Evolutionary conservation across 2,888 invertebrate genomes (phyloP), one percentile per base, ranked within the genome.

Genomic region (Hirudinaria manillensis): DNA sequence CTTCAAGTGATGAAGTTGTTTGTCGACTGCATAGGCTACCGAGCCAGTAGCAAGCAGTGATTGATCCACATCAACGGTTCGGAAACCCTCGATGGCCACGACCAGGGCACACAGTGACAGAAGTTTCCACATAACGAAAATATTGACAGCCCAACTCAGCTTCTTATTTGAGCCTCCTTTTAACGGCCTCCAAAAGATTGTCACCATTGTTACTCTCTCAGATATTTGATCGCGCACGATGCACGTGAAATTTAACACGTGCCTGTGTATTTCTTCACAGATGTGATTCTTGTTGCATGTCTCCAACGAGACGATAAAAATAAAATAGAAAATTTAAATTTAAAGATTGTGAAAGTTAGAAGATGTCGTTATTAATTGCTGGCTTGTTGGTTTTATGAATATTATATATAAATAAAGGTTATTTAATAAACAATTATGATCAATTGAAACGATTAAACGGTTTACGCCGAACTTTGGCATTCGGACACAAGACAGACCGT

Each of bases 91-190:
- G 56, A 24, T 21, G 56, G 56, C 56, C 56, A 56, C 56, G 6
- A 56, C 56, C n/a, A 56, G 16, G 56, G 27, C n/a, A 56, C 3
- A 56, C 27, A 56, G 27, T 6, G n/a, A 21, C 6, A 56, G 56
- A 56, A 56, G n/a, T 56, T 56, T 56, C 56, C 56, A 56, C 56
- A 56, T 56, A 24, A 27, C 56, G 56, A 56, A 27, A 56, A 16
- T 56, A 4, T 56, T 3, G 3, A 27, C 56, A 56, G 56, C 56
- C n/a, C 56, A 56, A 56, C 56, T 27, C 27, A 4, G 56, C 56
- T 24, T 24, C 27, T 27, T 56, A 56, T 56, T 56, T 56, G n/a
- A 27, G n/a, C 27, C 56, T 56, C 56, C 56, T 56, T 56, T 56
- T 56, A 56, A 56, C 56, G n/a, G 56, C 56, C n/a, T 3, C 56